These are phyloP conservation scores for Electrophaes corylata DNA, from an alignment of 2,888 invertebrate genomes.

Conservation along the genomic window DNA sequence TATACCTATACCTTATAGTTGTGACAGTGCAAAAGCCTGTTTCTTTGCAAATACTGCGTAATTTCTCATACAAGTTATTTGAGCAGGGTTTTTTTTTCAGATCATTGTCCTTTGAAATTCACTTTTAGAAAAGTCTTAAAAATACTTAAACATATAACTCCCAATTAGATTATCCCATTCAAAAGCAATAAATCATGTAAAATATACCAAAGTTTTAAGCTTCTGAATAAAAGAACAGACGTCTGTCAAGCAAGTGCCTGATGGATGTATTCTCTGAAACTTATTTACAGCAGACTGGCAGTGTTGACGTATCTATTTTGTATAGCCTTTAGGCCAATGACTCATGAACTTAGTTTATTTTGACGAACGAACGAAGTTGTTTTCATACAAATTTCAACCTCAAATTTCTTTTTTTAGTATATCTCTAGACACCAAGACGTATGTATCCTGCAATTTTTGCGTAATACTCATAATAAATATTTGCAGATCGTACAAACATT, in stretches of 20 bases:
- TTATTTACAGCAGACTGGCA: slow-evolving; percentile 36
- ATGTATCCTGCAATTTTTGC: too few relatives aligned
- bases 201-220: slow-evolving; percentile 25
- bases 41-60: too few relatives aligned
- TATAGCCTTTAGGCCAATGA: slow-evolving; percentile 30
- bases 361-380: too few relatives aligned
- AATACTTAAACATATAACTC: not conserved
- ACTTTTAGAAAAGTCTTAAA: not conserved
- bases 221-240: slow-evolving; percentile 28
- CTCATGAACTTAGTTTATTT: slow-evolving; percentile 32
- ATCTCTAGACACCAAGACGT: too few relatives aligned
- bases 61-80: not conserved
- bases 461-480: too few relatives aligned
- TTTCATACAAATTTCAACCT: too few relatives aligned
- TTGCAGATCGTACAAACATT: too few relatives aligned
- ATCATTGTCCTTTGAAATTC: not conserved
- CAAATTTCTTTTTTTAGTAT: too few relatives aligned
- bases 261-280: slow-evolving; percentile 36
- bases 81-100: not conserved
- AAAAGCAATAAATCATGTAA: slow-evolving; percentile 21
- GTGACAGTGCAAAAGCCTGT: too few relatives aligned
- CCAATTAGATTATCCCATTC: slow-evolving; percentile 8
- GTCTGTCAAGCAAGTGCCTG: slow-evolving; percentile 33
- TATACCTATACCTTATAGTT: too few relatives aligned
- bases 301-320: slow-evolving; percentile 33